Evolutionary conservation across 2,888 invertebrate species (phyloP), one percentile per base, ranked within the genome.

Genomic region (Phlogophora meticulosa): DNA sequence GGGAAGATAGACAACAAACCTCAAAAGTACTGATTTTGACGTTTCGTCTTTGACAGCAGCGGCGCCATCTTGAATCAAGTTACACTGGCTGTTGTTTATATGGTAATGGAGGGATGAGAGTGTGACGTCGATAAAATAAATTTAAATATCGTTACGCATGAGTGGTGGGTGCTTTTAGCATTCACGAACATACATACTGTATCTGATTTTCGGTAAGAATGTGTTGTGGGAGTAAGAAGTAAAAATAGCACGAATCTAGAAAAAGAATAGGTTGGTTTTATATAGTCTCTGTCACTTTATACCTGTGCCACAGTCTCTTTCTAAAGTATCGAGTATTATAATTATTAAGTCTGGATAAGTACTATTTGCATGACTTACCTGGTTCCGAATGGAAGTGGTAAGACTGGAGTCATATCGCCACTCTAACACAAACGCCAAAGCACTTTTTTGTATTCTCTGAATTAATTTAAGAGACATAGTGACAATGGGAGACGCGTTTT

Each of bases 141-240:
- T 74, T 74, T 74, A 78, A 73, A 74, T 78, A 74, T 55, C 49
- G 40, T 77, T 55, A 45, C 38, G 53, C 46, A 13, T 57, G 77
- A 71, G 62, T 43, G 15, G 28, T 42, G 17, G 62, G 43, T 13
- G 3, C n/a, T n/a, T n/a, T 22, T 68, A 52, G 49, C 56, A 45
- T 61, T 55, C 42, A 34, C 20, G 48, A 48, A 20, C 11, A 2
- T 36, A 22, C 5, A 11, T 32, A 46, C n/a, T 11, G 46, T 38
- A 22, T 49, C 32, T 15, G 72, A 46, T 76, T 53, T 74, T 53
- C 1, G 15, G 42, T 40, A 1, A 32, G 13, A 42, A 48, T 53
- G 36, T 34, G 4, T 24, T n/a, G 22, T n/a, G 34, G 3, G 17
- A 20, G 32, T 15, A 13, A n/a, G n/a, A n/a, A n/a, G n/a, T n/a